Evolutionary conservation across 2,113 vertebrate genomes (phyloP).

Genomic region (Platysternon megacephalum): DNA sequence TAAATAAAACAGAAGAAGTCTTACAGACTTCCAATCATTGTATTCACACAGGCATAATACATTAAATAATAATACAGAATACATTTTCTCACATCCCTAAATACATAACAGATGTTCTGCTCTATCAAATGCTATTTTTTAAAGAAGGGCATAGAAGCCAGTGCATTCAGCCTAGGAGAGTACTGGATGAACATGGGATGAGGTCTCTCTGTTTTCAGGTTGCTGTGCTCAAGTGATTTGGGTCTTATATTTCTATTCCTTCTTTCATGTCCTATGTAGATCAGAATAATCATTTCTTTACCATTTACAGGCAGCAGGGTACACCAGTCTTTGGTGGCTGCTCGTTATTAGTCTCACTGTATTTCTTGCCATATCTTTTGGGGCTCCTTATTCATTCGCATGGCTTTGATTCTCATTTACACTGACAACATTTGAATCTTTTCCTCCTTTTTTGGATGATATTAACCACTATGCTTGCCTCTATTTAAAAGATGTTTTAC

Average conservation of each 20-base stretch:
- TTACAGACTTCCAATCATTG: conserved; percentile 38
- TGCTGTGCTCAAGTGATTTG: conserved; percentile 37
- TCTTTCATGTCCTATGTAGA: neutral
- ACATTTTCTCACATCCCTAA: conserved; percentile 62
- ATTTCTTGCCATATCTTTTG: neutral
- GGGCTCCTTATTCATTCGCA: neutral
- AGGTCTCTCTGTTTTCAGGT: conserved; percentile 31
- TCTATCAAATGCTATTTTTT: conserved; percentile 46
- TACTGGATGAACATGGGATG: neutral
- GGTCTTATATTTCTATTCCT: conserved; percentile 42
- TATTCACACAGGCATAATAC: conserved; percentile 48
- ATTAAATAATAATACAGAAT: conserved; percentile 62
- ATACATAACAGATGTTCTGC: conserved; percentile 61
- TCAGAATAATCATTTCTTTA: neutral
- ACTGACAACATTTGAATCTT: neutral
- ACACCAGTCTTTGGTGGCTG: neutral
- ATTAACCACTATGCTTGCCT: neutral
- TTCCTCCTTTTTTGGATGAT: neutral
- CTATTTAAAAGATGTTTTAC: neutral
- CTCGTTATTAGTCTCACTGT: neutral
- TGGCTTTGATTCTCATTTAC: neutral
- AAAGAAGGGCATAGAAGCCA: conserved; percentile 45
- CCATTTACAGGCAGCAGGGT: neutral
- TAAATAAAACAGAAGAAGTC: conserved; percentile 45
- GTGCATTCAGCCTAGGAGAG: conserved; percentile 37